A percentile compares a stretch with the other conserved stretches of the same genome.
phyloP scores from a whole-genome alignment of 2,113 vertebrate species.

The Rattus rattus region DNA sequence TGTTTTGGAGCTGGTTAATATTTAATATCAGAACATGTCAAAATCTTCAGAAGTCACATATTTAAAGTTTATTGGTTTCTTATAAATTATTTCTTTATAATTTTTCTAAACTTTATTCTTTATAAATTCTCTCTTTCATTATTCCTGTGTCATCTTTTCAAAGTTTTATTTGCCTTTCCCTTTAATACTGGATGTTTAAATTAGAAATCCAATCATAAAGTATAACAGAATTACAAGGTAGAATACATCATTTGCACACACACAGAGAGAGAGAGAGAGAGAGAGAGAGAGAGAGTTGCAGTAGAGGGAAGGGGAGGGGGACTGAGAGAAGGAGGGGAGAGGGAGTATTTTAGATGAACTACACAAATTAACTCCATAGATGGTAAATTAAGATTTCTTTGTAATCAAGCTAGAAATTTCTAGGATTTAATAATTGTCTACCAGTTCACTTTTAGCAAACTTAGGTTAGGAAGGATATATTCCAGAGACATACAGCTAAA shows the following conservation, averaged over 20 bases:
- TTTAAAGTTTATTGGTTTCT: background rate
- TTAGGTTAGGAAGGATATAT: background rate
- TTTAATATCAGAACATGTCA: background rate
- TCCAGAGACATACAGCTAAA: background rate
- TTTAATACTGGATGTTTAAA: background rate
- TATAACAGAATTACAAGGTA: background rate
- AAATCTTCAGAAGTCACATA: background rate
- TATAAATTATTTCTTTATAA: background rate
- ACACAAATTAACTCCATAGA: background rate
- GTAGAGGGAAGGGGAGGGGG: background rate
- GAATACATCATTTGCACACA: background rate
- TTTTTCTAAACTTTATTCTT: no score
- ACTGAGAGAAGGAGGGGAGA: background rate
- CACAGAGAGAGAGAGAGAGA: background rate
- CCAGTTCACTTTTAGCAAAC: background rate
- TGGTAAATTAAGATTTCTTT: slow-evolving; percentile 28
- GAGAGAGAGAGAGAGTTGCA: no score
- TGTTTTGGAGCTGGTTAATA: background rate
- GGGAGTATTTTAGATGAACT: background rate
- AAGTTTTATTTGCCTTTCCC: background rate
- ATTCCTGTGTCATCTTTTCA: background rate
- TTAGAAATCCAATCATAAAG: background rate
- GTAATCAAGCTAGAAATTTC: background rate
- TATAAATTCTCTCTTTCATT: background rate
- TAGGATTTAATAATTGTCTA: background rate